A percentile compares a stretch with the other conserved stretches of the same genome.
Conservation (phyloP, 2,113 vertebrate species). For the Orycteropus afer region DNA sequence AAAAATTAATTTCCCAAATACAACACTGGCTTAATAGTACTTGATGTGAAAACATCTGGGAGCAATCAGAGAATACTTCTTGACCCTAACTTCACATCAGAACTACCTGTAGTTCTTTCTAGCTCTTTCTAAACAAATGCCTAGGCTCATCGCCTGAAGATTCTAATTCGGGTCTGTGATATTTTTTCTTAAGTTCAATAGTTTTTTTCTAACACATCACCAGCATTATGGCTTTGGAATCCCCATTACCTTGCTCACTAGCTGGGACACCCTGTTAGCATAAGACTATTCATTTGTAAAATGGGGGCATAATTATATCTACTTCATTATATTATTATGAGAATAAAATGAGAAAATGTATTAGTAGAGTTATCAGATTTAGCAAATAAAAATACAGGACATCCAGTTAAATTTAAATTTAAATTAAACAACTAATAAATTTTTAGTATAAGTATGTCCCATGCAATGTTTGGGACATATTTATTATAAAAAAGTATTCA, state of each 20-base stretch:
- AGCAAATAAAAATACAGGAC: too few relatives aligned
- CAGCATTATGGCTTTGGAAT: not conserved
- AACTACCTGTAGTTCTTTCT: not conserved
- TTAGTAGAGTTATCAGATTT: too few relatives aligned
- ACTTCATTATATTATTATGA: too few relatives aligned
- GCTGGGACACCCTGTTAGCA: not conserved
- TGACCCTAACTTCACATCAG: not conserved
- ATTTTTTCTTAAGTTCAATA: not conserved
- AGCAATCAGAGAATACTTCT: not conserved
- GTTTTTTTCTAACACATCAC: not conserved
- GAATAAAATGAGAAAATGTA: too few relatives aligned
- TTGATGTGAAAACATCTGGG: not conserved
- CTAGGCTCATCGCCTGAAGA: not conserved
- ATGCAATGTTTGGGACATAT: too few relatives aligned
- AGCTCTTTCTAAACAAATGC: not conserved
- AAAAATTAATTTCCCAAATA: slow-evolving; percentile 7
- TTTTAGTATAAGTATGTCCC: too few relatives aligned
- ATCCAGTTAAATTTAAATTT: too few relatives aligned
- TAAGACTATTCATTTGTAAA: not conserved
- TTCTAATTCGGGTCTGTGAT: not conserved
- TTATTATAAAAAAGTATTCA: too few relatives aligned
- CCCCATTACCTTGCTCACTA: not conserved
- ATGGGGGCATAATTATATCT: not conserved
- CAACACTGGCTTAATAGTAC: not conserved
- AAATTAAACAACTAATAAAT: too few relatives aligned